These are phyloP conservation scores for Gryon sp. DNA, from an alignment of 1,140 invertebrate species.

Conservation along the genomic window DNA sequence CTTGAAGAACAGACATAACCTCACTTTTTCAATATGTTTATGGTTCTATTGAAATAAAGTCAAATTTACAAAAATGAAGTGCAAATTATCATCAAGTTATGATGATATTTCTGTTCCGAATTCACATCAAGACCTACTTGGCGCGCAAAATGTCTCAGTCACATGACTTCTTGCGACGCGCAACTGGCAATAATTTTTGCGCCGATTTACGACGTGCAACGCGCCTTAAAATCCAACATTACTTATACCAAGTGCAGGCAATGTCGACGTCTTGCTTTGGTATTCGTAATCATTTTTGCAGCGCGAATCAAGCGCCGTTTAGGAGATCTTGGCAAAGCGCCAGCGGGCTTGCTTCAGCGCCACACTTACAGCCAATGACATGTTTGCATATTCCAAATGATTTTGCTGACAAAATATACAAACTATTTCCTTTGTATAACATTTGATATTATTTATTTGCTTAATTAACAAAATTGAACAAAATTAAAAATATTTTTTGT, in stretches of 20 bases:
- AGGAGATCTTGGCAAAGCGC: constrained; percentile 74
- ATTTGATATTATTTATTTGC: too few species aligned
- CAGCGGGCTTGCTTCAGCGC: constrained; percentile 48
- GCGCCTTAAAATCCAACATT: constrained; percentile 66
- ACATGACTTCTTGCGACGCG: constrained; percentile 14
- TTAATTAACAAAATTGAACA: too few species aligned
- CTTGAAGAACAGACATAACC: too few species aligned
- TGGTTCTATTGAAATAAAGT: too few species aligned
- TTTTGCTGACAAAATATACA: not conserved
- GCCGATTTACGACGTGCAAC: constrained; percentile 70
- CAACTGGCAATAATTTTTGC: constrained; percentile 59
- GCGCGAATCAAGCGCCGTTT: constrained; percentile 71
- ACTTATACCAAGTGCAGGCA: constrained; percentile 62
- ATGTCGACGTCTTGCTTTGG: constrained; percentile 32
- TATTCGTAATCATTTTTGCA: constrained; percentile 71
- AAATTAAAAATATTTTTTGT: too few species aligned
- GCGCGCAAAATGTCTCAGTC: constrained; percentile 20
- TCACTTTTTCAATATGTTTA: too few species aligned
- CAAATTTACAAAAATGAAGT: too few species aligned
- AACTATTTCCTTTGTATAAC: too few species aligned
- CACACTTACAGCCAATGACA: constrained; percentile 15
- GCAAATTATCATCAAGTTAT: too few species aligned
- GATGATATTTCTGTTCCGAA: not conserved
- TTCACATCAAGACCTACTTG: constrained; percentile 62
- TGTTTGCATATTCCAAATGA: constrained; percentile 8